Percentiles rank a stretch among this genome's conserved stretches.
These are phyloP conservation scores for Chiloscyllium plagiosum DNA, from an alignment of 2,113 vertebrate genomes.

Conservation along the genomic window DNA sequence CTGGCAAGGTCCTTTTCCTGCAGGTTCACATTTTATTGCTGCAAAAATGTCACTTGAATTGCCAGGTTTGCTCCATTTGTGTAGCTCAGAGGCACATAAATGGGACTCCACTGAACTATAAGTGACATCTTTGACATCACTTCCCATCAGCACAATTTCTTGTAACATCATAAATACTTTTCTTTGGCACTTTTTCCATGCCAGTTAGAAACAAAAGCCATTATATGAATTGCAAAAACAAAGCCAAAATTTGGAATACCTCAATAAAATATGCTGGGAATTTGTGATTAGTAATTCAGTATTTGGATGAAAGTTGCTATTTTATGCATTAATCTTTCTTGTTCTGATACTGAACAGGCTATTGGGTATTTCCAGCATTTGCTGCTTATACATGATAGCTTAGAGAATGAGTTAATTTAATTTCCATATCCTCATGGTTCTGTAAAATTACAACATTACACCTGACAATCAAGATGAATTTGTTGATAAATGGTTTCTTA, in stretches of 20 bases:
- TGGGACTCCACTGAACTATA: background rate
- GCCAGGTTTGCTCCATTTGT: constrained; percentile 27
- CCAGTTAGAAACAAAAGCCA: background rate
- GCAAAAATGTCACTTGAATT: constrained; percentile 6
- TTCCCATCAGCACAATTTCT: background rate
- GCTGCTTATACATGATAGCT: background rate
- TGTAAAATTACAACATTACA: background rate
- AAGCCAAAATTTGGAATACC: background rate
- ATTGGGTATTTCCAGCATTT: background rate
- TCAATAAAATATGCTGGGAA: background rate
- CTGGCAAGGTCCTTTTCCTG: constrained; percentile 27
- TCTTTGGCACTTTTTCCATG: background rate
- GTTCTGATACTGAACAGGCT: background rate
- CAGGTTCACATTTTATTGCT: constrained; percentile 15
- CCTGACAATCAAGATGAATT: background rate
- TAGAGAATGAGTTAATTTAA: background rate
- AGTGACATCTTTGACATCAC: background rate
- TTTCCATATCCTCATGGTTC: background rate
- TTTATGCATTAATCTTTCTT: background rate
- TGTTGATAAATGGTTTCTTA: background rate
- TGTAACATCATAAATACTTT: background rate
- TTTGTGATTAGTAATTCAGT: background rate
- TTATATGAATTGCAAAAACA: background rate
- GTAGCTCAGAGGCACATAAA: background rate
- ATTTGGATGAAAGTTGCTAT: background rate